A percentile compares a stretch with the other conserved stretches of the same genome.
Conservation (phyloP, 2,113 vertebrate species). For the Oreotrochilus melanogaster region DNA sequence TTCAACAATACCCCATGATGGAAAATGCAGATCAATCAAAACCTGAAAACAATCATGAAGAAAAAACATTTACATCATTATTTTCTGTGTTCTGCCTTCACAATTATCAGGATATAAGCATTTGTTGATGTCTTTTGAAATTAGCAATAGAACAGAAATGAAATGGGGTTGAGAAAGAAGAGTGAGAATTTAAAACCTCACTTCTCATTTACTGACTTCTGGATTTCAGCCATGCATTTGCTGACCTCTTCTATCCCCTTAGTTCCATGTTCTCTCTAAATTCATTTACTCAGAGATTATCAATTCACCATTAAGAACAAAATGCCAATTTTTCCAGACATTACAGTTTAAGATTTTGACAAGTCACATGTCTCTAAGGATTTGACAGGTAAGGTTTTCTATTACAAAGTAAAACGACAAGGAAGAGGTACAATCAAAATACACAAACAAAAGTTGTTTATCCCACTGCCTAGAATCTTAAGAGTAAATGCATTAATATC, state of each 20-base stretch:
- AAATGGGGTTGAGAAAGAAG: conserved; percentile 4
- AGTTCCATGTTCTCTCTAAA: neutral
- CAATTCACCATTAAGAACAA: conserved; percentile 2
- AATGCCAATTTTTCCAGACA: neutral
- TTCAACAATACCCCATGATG: neutral
- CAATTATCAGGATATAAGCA: neutral
- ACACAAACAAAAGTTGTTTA: neutral
- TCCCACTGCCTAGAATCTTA: neutral
- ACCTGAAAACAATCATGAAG: neutral
- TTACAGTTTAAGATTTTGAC: conserved; percentile 44
- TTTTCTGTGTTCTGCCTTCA: neutral
- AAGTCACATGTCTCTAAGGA: neutral
- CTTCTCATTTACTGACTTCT: conserved; percentile 34
- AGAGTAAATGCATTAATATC: neutral
- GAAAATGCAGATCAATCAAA: neutral
- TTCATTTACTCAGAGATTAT: conserved; percentile 59
- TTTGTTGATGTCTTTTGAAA: neutral
- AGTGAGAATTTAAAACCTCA: conserved; percentile 48
- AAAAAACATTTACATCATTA: neutral
- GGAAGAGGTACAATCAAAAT: conserved; percentile 32
- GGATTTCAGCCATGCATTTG: conserved; percentile 22
- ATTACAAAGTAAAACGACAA: conserved; percentile 20
- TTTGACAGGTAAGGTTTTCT: conserved; percentile 10
- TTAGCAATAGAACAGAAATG: conserved; percentile 21
- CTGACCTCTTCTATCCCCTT: conserved; percentile 41